Conservation (phyloP, 2,113 vertebrate genomes). For the Symphodus melops region DNA sequence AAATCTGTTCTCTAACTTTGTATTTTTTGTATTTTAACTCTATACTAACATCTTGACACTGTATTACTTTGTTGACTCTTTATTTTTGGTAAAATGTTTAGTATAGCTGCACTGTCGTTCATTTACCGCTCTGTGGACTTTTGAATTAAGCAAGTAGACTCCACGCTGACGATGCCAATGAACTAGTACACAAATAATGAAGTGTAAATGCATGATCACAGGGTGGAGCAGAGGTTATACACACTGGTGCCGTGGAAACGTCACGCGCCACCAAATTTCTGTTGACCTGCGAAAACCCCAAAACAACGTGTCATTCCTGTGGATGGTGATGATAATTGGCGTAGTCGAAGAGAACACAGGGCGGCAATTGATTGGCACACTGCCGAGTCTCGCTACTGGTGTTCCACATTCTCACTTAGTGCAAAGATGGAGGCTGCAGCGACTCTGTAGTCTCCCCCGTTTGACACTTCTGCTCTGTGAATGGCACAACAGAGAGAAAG, state of each 20-base stretch:
- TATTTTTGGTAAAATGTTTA: no score
- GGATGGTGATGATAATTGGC: slow-evolving; percentile 32
- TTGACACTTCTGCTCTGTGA: slow-evolving; percentile 6
- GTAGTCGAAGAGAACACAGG: slow-evolving; percentile 23
- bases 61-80: no score
- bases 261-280: slow-evolving; percentile 27
- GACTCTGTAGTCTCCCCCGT: slow-evolving; percentile 14
- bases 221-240: slow-evolving; percentile 5
- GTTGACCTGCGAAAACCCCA: slow-evolving; percentile 15
- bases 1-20: no score
- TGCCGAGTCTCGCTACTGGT: slow-evolving; percentile 20
- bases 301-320: slow-evolving; percentile 21
- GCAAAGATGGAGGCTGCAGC: slow-evolving; percentile 8
- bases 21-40: no score
- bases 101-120: no score
- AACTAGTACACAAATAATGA: slow-evolving; percentile 10
- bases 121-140: no score
- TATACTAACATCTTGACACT: no score
- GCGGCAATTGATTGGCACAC: slow-evolving; percentile 35
- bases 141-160: no score
- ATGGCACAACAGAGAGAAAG: not conserved
- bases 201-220: not conserved
- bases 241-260: slow-evolving; percentile 44
- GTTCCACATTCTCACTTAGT: slow-evolving; percentile 23
- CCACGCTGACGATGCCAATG: not conserved